These are phyloP conservation scores for Pangasianodon gigas DNA, from an alignment of 2,113 vertebrate genomes.

Conservation along the genomic window DNA sequence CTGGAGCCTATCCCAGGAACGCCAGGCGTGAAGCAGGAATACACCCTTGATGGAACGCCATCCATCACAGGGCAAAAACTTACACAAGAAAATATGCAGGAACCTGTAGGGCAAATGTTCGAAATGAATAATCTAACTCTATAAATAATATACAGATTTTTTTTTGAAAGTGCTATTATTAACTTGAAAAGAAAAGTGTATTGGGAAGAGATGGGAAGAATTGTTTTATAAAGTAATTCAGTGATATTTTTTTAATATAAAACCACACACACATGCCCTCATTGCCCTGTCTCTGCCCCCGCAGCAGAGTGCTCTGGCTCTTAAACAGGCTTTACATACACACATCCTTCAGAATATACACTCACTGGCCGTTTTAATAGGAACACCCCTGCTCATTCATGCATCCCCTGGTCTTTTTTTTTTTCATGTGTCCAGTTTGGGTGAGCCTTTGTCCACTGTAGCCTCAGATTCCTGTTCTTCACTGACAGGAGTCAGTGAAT, in stretches of 20 bases:
- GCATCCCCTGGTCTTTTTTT: neutral
- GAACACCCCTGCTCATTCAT: neutral
- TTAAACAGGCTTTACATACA: neutral
- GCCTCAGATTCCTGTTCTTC: neutral
- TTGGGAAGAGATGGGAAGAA: neutral
- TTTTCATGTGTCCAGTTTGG: neutral
- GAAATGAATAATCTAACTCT: neutral
- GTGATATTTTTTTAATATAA: neutral
- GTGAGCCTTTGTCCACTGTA: neutral
- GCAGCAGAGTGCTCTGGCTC: neutral
- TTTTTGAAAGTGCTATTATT: neutral
- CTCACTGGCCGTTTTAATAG: neutral
- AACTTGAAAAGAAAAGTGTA: neutral
- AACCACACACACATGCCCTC: neutral
- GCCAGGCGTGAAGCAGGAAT: neutral
- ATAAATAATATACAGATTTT: neutral
- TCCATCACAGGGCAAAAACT: no score
- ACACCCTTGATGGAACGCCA: no score
- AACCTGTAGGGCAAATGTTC: neutral
- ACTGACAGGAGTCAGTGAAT: neutral
- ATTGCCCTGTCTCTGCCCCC: slow-evolving; percentile 12
- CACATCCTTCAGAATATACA: neutral
- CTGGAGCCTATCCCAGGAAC: neutral
- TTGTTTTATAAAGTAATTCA: neutral
- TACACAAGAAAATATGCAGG: neutral